Conservation (phyloP, 2,888 invertebrate species). For the Gastracanthus pulcherrimus region DNA sequence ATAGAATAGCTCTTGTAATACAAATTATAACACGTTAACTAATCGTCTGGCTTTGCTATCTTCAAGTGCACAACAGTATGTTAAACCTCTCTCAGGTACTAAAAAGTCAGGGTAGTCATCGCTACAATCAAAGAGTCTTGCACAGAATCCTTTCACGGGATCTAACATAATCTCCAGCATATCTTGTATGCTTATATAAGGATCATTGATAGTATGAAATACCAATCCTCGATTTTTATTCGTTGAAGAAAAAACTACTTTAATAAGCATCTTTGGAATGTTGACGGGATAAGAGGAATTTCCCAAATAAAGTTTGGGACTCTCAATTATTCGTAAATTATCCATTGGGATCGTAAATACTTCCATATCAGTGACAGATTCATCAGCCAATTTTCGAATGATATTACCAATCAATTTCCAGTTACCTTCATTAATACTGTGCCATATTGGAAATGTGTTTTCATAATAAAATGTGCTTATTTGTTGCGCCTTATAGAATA, state of each 20-base stretch:
- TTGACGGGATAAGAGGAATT: background rate
- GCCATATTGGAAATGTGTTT: constrained; percentile 31
- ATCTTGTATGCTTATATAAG: background rate
- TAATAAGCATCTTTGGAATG: constrained; percentile 19
- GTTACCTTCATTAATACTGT: constrained; percentile 37
- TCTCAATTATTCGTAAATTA: background rate
- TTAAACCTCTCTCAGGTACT: background rate
- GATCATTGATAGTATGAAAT: constrained; percentile 33
- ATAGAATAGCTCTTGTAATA: too few species aligned
- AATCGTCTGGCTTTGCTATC: background rate
- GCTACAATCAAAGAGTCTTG: background rate
- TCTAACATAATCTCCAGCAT: background rate
- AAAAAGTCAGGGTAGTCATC: background rate
- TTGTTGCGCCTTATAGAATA: constrained; percentile 25
- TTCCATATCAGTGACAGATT: background rate
- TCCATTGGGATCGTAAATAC: background rate
- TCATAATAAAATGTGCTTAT: constrained; percentile 11
- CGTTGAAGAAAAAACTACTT: background rate
- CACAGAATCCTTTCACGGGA: background rate
- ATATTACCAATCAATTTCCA: constrained; percentile 17
- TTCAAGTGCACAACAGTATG: background rate
- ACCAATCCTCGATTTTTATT: background rate
- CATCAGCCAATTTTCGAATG: constrained; percentile 15
- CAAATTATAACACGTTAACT: too few species aligned
- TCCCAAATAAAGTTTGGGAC: background rate